Conservation (phyloP, 2,113 vertebrate species). For the Proterorhinus semilunaris region DNA sequence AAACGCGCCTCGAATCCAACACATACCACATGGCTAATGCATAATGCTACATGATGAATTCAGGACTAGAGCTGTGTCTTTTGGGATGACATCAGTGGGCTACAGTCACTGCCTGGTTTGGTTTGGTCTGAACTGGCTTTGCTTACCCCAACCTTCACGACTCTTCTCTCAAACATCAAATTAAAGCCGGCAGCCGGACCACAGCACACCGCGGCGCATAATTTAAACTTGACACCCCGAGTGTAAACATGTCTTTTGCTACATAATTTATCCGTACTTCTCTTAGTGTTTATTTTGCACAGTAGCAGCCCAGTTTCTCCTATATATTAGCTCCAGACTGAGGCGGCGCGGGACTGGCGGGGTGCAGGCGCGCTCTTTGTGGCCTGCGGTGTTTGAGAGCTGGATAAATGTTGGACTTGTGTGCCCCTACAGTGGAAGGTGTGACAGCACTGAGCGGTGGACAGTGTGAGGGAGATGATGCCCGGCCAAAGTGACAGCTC, state of each 20-base stretch:
- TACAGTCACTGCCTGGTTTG: slow-evolving; percentile 39
- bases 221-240: slow-evolving; percentile 70
- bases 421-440: slow-evolving; percentile 41
- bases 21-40: slow-evolving; percentile 42
- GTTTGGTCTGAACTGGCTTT: slow-evolving; percentile 55
- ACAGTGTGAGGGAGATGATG: slow-evolving; percentile 31
- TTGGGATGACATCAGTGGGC: slow-evolving; percentile 60
- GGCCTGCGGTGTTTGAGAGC: slow-evolving; percentile 38
- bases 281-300: slow-evolving; percentile 64
- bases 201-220: slow-evolving; percentile 54
- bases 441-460: slow-evolving; percentile 15
- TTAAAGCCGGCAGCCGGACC: slow-evolving; percentile 57
- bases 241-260: slow-evolving; percentile 67
- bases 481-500: slow-evolving; percentile 40
- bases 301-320: slow-evolving; percentile 56
- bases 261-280: slow-evolving; percentile 64
- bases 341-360: slow-evolving; percentile 16
- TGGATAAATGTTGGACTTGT: slow-evolving; percentile 49
- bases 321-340: slow-evolving; percentile 39
- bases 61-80: slow-evolving; percentile 45
- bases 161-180: slow-evolving; percentile 57
- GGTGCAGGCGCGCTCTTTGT: slow-evolving; percentile 36
- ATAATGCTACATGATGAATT: slow-evolving; percentile 54
- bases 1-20: slow-evolving; percentile 47
- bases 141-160: slow-evolving; percentile 51